Conservation (phyloP, 23 tunicate genomes). For the Ciona savignyi region DNA sequence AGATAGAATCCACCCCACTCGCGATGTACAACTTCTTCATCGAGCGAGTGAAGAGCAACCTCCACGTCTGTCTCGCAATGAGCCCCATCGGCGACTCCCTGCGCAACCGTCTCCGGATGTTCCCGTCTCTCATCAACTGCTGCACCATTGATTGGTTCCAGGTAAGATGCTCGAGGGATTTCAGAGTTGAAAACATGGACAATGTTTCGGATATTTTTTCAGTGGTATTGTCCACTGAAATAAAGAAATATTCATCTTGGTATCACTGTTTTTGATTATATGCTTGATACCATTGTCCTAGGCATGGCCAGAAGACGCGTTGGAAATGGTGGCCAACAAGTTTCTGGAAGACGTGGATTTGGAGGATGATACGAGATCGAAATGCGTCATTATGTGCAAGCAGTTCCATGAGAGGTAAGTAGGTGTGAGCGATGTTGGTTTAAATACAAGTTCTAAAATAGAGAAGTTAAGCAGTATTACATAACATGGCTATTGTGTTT, state of each 20-base stretch:
- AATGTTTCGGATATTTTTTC: too few species aligned
- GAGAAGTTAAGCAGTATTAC: too few species aligned
- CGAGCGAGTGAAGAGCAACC: constrained; percentile 86
- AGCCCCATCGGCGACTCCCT: constrained; percentile 95
- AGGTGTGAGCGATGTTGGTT: background rate
- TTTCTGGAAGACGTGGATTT: constrained; percentile 90
- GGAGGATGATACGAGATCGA: constrained; percentile 65
- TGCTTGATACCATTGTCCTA: too few species aligned
- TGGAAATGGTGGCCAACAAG: constrained; percentile 97
- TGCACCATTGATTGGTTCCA: constrained; percentile 99
- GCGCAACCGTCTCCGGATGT: constrained; percentile 86
- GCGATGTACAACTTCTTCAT: constrained; percentile 96
- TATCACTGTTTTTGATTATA: too few species aligned
- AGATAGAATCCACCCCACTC: constrained; percentile 74
- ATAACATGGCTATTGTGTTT: too few species aligned
- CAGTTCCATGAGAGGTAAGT: constrained; percentile 86
- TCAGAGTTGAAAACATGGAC: too few species aligned
- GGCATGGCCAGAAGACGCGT: constrained; percentile 99
- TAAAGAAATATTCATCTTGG: too few species aligned
- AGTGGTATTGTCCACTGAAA: too few species aligned
- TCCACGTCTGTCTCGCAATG: constrained; percentile 92
- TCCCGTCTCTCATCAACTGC: constrained; percentile 93
- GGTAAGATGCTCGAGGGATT: too few species aligned
- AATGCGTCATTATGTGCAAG: constrained; percentile 90
- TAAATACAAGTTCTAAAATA: too few species aligned